Evolutionary conservation across 2,113 vertebrate species (phyloP), one percentile per base, ranked within the genome.

Genomic region (Pygathrix nemaeus): DNA sequence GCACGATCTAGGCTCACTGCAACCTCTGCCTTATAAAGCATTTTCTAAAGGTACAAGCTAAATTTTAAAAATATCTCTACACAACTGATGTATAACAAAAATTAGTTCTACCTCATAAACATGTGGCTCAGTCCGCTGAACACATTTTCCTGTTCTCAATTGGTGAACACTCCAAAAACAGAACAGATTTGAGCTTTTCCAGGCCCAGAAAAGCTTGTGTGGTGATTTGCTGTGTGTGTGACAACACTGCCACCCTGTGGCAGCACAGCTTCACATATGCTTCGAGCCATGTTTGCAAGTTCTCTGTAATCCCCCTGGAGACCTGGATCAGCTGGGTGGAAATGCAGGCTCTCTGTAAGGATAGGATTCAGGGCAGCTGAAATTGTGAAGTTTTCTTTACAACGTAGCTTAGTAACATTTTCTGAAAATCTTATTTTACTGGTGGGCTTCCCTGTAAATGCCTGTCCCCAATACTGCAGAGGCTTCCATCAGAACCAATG

Each of bases 201-300:
- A 3, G 1, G 81, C 55, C 83, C 13, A 40, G 81, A 93, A 6
- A 16, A 57, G 16, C 5, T 0, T 0, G 14, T 92, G 88, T n/a
- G 50, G 30, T 17, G 38, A 75, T 35, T 8, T 7, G 0, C 57
- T 30, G 48, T 96, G 95, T 80, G 45, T 89, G 92, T 90, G 97
- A 70, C 43, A 86, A 98, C 13, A 98, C 96, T 97, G 98, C 87
- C 98, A 98, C 97, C 98, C 88, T 70, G 98, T 30, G 99, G 98
- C 70, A 57, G 55, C 78, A 4, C 0, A 1, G 82, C 13, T 81
- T 61, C 40, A 55, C 70, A 64, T 50, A 50, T 8, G 1, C 17
- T 78, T 48, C 4, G 12, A 0, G 38, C 27, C n/a, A 10, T 1
- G 9, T 27, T 45, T 30, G 1, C 2, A 12, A 3, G 18, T 20